Evolutionary conservation across 2,888 invertebrate genomes (phyloP), one percentile per base, ranked within the genome.

Genomic region (Andricus curvator): DNA sequence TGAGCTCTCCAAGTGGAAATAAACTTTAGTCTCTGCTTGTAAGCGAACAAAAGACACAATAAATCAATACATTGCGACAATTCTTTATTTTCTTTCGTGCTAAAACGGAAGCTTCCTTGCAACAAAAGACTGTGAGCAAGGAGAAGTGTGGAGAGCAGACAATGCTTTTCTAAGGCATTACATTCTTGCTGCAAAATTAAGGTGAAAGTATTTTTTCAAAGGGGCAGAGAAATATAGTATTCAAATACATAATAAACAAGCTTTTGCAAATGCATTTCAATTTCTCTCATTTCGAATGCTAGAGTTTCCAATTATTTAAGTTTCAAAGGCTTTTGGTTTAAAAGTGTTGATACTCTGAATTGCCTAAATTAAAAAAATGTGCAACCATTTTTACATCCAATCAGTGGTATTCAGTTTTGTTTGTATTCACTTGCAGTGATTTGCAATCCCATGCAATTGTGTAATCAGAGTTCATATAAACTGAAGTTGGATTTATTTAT

Each of bases 51-150:
- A 60, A 74, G n/a, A 6, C 5, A 33, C n/a, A 74, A 22, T 56
- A 74, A 37, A 60, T 56, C 56, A 60, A 74, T 74, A 60, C n/a
- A 51, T 9, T 51, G 22, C 5, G 37, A 60, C n/a, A 60, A 37
- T 37, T n/a, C 33, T 74, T 37, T 56, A 33, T 56, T n/a, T 74
- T 56, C 74, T 74, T 33, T 56, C 8, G 17, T 48, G 68, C 48
- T 33, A 74, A 29, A 29, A 51, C 25, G 56, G 74, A 51, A 74
- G 33, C 29, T 56, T 33, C 29, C 22, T 15, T 44, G 9, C 8
- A 48, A 51, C 70, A 70, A 51, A 29, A n/a, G 51, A 51, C 22
- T 11, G 41, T 6, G 25, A n/a, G 51, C 29, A 29, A 51, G 29
- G 6, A 29, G 68, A 8, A 29, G 6, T 70, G 20, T 51, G 51